phyloP scores from a whole-genome alignment of 2,888 invertebrate species.

The Frankliniella fusca region DNA sequence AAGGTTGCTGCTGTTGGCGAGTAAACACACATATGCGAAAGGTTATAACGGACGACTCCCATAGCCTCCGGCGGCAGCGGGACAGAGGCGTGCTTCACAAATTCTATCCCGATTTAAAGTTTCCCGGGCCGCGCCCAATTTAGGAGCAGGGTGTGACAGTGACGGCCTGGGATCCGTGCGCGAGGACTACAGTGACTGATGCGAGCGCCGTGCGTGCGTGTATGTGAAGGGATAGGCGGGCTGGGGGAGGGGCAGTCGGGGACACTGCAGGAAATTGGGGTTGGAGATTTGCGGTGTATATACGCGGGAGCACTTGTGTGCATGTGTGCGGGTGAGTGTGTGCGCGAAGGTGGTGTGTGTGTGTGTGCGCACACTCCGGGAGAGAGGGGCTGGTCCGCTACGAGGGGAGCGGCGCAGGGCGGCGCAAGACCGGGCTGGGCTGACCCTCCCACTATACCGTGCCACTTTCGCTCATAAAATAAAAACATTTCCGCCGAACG shows the following conservation, averaged over 20 bases:
- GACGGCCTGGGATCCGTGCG: background rate
- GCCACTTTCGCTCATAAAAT: conserved; percentile 5
- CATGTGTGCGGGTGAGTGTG: background rate
- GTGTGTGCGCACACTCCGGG: background rate
- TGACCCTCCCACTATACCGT: background rate
- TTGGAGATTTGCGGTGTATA: background rate
- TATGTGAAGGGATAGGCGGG: background rate
- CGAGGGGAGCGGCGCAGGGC: no score
- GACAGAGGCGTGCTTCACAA: no score
- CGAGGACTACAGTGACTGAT: background rate
- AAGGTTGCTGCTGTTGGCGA: no score
- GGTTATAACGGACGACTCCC: no score
- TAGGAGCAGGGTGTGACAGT: no score
- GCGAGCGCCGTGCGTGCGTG: background rate
- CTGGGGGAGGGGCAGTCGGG: background rate
- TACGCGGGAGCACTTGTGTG: no score
- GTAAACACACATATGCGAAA: no score
- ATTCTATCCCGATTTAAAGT: no score
- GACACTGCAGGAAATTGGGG: background rate
- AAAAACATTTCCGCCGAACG: background rate
- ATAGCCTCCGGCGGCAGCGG: no score
- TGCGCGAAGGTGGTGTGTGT: background rate
- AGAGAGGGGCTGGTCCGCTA: no score
- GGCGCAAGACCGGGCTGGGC: no score
- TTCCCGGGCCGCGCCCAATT: no score